Percentiles rank a stretch among this genome's conserved stretches.
These are phyloP conservation scores for Mareca penelope DNA, from an alignment of 2,797 vertebrate species.

Conservation along the genomic window DNA sequence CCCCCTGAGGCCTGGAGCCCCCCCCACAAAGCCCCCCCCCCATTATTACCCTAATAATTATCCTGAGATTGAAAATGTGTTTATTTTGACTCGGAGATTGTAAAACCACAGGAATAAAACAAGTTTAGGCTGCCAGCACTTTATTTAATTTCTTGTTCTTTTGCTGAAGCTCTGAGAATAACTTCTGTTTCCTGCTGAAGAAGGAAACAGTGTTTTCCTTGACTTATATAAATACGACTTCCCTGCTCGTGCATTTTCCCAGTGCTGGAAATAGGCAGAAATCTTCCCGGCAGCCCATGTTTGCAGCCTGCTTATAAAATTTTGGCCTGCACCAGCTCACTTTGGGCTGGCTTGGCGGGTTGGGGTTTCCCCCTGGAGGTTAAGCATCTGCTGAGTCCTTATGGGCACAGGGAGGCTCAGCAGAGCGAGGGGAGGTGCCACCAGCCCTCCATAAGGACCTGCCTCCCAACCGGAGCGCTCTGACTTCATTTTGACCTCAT, in stretches of 20 bases:
- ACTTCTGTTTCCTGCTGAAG: conserved; percentile 76
- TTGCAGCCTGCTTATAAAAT: neutral
- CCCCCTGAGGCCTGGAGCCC: too few species aligned
- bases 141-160: conserved; percentile 73
- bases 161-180: conserved; percentile 76
- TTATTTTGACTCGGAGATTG: conserved; percentile 78
- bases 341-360: neutral
- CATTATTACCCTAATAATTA: conserved; percentile 72
- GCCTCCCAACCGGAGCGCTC: neutral
- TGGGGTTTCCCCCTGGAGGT: conserved; percentile 53
- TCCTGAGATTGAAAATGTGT: conserved; percentile 70
- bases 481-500: conserved; percentile 47
- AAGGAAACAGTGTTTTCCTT: conserved; percentile 81
- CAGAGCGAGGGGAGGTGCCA: neutral
- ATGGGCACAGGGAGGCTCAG: neutral
- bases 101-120: conserved; percentile 76
- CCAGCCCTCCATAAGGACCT: neutral
- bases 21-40: too few species aligned
- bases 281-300: conserved; percentile 57
- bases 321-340: neutral
- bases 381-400: neutral
- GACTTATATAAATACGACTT: conserved; percentile 80
- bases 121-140: conserved; percentile 51
- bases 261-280: conserved; percentile 67
- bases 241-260: conserved; percentile 68